These are phyloP conservation scores for Macrostomum lignano DNA, from an alignment of 1,140 invertebrate genomes.

Conservation along the genomic window DNA sequence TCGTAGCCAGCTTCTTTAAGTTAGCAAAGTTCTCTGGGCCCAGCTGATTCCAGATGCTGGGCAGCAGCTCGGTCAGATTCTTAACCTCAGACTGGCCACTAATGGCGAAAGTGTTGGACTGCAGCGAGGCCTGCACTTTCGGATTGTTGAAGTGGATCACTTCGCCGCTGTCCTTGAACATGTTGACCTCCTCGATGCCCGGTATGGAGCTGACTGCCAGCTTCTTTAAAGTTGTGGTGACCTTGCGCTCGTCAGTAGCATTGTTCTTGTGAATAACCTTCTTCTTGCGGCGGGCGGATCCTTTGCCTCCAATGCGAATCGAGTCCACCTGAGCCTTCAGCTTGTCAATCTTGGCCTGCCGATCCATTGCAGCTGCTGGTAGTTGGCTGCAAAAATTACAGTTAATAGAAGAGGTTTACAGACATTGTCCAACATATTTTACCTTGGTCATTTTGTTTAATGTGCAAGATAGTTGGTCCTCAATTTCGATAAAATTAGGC, in stretches of 20 bases:
- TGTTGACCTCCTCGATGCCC: slow-evolving; percentile 84
- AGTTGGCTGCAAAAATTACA: too few relatives aligned
- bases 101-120: slow-evolving; percentile 91
- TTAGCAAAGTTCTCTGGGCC: slow-evolving; percentile 71
- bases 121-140: slow-evolving; percentile 88
- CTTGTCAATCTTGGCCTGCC: too few relatives aligned
- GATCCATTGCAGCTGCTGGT: too few relatives aligned
- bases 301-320: slow-evolving; percentile 70
- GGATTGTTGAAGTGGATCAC: slow-evolving; percentile 99
- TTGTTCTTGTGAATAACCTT: slow-evolving; percentile 54
- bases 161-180: slow-evolving; percentile 96
- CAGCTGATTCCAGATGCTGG: slow-evolving; percentile 74
- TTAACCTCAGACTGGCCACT: slow-evolving; percentile 90
- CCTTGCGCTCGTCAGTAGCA: slow-evolving; percentile 92
- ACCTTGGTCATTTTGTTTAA: too few relatives aligned
- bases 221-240: slow-evolving; percentile 88
- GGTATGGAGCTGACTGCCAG: slow-evolving; percentile 84
- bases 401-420: too few relatives aligned
- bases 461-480: too few relatives aligned
- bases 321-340: slow-evolving; percentile 59
- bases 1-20: slow-evolving; percentile 66
- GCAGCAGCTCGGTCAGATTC: slow-evolving; percentile 62
- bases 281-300: slow-evolving; percentile 93
- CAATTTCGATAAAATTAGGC: too few relatives aligned
- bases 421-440: too few relatives aligned